Evolutionary conservation across 2,113 vertebrate genomes (phyloP).

Genomic region (Salminus brasiliensis): DNA sequence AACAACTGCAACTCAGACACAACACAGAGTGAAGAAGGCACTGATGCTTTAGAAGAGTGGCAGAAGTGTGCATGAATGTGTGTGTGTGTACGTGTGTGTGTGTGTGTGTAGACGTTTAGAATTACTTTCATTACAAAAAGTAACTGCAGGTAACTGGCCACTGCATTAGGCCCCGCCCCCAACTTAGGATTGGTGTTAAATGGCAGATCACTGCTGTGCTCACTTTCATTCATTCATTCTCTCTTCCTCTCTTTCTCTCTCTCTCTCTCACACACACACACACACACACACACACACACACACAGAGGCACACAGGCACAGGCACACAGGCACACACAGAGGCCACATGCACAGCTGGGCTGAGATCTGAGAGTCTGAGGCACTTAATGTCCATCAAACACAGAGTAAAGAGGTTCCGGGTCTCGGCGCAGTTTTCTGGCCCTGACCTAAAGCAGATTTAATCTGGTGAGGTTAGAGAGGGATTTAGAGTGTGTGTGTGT

Average conservation of each 20-base stretch:
- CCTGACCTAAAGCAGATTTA: slow-evolving; percentile 54
- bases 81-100: background rate
- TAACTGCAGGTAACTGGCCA: slow-evolving; percentile 53
- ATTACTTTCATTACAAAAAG: slow-evolving; percentile 44
- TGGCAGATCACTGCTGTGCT: no score
- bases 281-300: background rate
- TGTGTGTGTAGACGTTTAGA: background rate
- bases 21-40: background rate
- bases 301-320: no score
- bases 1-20: slow-evolving; percentile 11
- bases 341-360: slow-evolving; percentile 26
- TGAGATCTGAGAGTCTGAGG: slow-evolving; percentile 56
- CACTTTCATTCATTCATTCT: no score
- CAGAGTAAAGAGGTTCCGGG: slow-evolving; percentile 59
- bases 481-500: slow-evolving; percentile 51
- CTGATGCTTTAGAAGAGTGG: background rate
- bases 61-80: background rate
- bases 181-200: slow-evolving; percentile 26
- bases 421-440: slow-evolving; percentile 62
- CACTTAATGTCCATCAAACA: slow-evolving; percentile 62
- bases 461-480: slow-evolving; percentile 41
- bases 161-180: slow-evolving; percentile 32
- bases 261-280: background rate
- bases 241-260: background rate
- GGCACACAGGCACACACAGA: background rate